These are phyloP conservation scores for Meda fulgida DNA, from an alignment of 2,797 vertebrate species.

Conservation along the genomic window DNA sequence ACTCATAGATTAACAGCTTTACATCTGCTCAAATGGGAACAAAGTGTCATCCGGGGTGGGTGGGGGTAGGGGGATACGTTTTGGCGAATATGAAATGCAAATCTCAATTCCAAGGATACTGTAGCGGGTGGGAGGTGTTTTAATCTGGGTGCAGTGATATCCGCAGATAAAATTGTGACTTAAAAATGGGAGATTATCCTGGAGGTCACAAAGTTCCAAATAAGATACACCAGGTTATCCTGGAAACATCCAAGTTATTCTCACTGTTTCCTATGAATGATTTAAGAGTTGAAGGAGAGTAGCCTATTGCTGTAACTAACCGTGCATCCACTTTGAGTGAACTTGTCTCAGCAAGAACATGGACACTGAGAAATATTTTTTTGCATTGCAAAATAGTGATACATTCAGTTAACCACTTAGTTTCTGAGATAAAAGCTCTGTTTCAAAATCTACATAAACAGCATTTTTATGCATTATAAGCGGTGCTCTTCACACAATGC, in stretches of 20 bases:
- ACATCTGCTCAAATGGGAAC: neutral
- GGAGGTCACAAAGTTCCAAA: slow-evolving; percentile 21
- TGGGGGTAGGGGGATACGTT: neutral
- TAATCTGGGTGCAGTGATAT: slow-evolving; percentile 41
- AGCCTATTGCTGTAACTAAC: neutral
- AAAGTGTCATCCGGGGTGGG: slow-evolving; percentile 23
- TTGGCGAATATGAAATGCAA: slow-evolving; percentile 32
- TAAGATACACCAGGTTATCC: slow-evolving; percentile 21
- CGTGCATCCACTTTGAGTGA: neutral
- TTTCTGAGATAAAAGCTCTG: slow-evolving; percentile 4
- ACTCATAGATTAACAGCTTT: neutral
- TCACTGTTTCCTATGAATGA: slow-evolving; percentile 15
- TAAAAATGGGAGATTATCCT: slow-evolving; percentile 52
- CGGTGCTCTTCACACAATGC: neutral
- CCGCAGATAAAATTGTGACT: slow-evolving; percentile 24
- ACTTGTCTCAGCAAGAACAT: neutral
- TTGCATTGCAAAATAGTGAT: slow-evolving; percentile 6
- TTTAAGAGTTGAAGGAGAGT: slow-evolving; percentile 3
- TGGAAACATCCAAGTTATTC: neutral
- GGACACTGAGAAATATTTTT: neutral
- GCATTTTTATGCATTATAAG: neutral
- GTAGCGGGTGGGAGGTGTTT: slow-evolving; percentile 12
- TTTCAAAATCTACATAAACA: slow-evolving; percentile 1
- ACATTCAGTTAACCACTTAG: neutral
- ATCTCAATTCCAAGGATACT: slow-evolving; percentile 17